Percentiles rank a stretch among this genome's conserved stretches.
Conservation (phyloP, 2,113 vertebrate species). For the Epinephelus cyanopodus region DNA sequence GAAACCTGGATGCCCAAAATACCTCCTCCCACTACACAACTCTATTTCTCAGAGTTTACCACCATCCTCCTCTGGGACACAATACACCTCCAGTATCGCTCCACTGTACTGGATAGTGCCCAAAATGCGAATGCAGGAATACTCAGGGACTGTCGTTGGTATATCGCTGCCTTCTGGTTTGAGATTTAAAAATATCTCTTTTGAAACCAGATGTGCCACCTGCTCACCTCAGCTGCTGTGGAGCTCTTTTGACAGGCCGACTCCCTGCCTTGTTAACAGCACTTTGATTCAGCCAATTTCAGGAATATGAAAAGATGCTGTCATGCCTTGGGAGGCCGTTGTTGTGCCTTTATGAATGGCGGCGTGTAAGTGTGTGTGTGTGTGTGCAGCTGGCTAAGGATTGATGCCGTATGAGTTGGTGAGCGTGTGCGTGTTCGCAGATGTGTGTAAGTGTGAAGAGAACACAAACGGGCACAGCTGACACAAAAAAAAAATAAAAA, state of each 20-base stretch:
- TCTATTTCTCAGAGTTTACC: conserved; percentile 16
- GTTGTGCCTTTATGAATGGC: conserved; percentile 35
- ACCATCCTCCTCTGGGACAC: conserved; percentile 15
- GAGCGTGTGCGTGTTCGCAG: not conserved
- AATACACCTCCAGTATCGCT: conserved; percentile 20
- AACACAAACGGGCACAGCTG: conserved; percentile 38
- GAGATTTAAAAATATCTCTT: conserved; percentile 68
- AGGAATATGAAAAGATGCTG: conserved; percentile 54
- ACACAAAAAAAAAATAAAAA: conserved; percentile 28
- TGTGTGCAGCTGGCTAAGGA: conserved; percentile 26
- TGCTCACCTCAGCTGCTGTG: conserved; percentile 66
- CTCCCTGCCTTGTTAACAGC: conserved; percentile 61
- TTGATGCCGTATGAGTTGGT: not conserved
- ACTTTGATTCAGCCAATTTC: conserved; percentile 73
- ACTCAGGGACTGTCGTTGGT: conserved; percentile 33
- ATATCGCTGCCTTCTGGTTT: conserved; percentile 52
- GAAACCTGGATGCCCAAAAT: conserved; percentile 20
- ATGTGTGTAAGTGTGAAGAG: conserved; percentile 28
- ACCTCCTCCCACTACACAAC: conserved; percentile 18
- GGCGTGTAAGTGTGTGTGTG: not conserved
- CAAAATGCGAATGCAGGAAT: conserved; percentile 37
- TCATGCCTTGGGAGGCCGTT: conserved; percentile 47
- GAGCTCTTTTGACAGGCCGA: conserved; percentile 60
- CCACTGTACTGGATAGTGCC: conserved; percentile 20
- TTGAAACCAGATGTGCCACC: conserved; percentile 70